These are phyloP conservation scores for Heliothis virescens DNA, from an alignment of 1,140 invertebrate species.

Conservation along the genomic window DNA sequence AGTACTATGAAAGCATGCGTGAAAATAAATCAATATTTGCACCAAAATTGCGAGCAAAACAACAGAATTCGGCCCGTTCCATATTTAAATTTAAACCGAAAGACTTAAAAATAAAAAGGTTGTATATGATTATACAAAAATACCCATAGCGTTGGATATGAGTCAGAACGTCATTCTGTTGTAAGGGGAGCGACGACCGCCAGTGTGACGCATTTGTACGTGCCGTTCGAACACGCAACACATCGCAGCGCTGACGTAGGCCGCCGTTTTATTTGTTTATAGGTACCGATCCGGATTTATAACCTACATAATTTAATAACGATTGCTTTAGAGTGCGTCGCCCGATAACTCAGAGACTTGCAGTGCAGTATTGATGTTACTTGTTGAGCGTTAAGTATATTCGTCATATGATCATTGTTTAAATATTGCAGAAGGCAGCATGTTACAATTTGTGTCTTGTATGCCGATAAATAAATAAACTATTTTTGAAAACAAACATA, in stretches of 20 bases:
- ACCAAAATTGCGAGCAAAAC: no score
- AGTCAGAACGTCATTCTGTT: constrained; percentile 76
- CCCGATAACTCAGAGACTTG: constrained; percentile 8
- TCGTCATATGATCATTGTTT: no score
- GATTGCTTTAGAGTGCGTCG: constrained; percentile 32
- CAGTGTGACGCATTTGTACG: constrained; percentile 53
- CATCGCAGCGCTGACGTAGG: constrained; percentile 55
- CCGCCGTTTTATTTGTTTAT: constrained; percentile 48
- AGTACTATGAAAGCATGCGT: no score
- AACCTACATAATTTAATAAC: constrained; percentile 48
- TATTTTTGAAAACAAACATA: no score
- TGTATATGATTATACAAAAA: constrained; percentile 41
- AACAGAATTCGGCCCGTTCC: not conserved
- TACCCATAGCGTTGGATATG: constrained; percentile 57
- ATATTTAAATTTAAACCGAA: not conserved
- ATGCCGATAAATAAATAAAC: no score
- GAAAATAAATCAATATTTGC: no score
- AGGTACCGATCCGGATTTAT: constrained; percentile 50
- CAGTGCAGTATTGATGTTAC: constrained; percentile 23
- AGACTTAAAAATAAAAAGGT: constrained; percentile 24
- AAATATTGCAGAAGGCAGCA: no score
- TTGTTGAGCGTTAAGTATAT: constrained; percentile 23
- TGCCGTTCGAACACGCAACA: constrained; percentile 51
- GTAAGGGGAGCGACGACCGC: constrained; percentile 77
- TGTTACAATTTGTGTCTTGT: no score